These are phyloP conservation scores for Cuculus canorus DNA, from an alignment of 2,797 vertebrate genomes.

Conservation along the genomic window DNA sequence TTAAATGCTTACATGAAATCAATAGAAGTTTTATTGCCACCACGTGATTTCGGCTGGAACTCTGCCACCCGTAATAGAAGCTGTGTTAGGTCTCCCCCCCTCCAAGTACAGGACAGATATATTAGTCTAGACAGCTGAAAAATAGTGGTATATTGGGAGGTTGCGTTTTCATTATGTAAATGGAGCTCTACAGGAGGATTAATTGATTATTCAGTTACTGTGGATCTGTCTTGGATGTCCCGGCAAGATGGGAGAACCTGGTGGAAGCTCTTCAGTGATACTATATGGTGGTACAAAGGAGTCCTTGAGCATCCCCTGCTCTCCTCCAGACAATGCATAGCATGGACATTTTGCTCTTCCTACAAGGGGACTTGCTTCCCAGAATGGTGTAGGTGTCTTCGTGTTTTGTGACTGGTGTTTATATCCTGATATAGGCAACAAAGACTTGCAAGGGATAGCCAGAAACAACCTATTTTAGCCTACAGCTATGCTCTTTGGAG, in stretches of 20 bases:
- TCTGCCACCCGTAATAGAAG: slow-evolving; percentile 72
- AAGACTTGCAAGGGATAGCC: neutral
- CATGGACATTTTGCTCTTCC: neutral
- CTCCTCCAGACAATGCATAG: neutral
- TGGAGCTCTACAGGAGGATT: slow-evolving; percentile 76
- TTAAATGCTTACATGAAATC: slow-evolving; percentile 70
- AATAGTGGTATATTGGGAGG: slow-evolving; percentile 70
- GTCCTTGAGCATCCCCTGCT: neutral
- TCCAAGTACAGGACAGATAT: slow-evolving; percentile 69
- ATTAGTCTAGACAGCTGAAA: slow-evolving; percentile 78
- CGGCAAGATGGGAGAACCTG: slow-evolving; percentile 68
- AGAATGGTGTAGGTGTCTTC: neutral
- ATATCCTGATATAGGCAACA: neutral
- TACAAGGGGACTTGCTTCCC: neutral
- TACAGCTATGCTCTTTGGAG: neutral
- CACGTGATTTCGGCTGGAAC: slow-evolving; percentile 68
- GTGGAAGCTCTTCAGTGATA: slow-evolving; percentile 58
- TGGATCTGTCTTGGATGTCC: slow-evolving; percentile 70
- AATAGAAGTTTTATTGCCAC: slow-evolving; percentile 68
- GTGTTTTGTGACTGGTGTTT: neutral
- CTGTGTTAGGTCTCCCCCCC: slow-evolving; percentile 65
- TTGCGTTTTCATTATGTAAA: slow-evolving; percentile 82
- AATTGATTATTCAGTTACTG: slow-evolving; percentile 80
- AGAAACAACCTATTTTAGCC: neutral
- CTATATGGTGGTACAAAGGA: slow-evolving; percentile 27